Conservation (phyloP, 2,888 invertebrate genomes). For the Eucera pruinosa region DNA sequence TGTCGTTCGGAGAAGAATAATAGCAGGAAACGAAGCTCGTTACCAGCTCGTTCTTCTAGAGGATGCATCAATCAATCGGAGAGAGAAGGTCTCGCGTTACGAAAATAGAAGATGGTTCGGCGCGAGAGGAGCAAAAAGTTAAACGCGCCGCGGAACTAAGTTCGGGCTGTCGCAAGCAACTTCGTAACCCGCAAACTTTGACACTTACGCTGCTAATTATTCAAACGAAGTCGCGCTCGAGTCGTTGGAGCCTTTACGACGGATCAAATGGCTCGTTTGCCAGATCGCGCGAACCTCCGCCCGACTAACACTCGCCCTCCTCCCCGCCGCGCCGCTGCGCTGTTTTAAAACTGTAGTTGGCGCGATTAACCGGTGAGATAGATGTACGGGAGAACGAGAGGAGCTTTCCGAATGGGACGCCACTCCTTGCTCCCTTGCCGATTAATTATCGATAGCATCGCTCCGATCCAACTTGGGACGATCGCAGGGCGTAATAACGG, state of each 20-base stretch:
- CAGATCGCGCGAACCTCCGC: neutral
- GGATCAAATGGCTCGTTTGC: constrained; percentile 24
- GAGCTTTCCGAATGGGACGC: neutral
- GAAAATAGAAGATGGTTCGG: neutral
- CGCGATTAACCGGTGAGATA: too few species aligned
- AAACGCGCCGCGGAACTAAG: too few species aligned
- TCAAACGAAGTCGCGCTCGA: constrained; percentile 25
- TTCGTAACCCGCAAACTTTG: constrained; percentile 24
- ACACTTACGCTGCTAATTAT: constrained; percentile 39
- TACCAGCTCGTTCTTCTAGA: neutral
- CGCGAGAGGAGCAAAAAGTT: constrained; percentile 2
- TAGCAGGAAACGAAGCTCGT: neutral
- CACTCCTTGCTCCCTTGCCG: neutral
- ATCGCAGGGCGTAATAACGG: constrained; percentile 27
- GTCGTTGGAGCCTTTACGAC: constrained; percentile 25
- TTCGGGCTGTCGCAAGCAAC: too few species aligned
- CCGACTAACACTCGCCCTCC: too few species aligned
- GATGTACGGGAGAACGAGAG: neutral
- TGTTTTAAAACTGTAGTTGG: too few species aligned
- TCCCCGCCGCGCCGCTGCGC: too few species aligned
- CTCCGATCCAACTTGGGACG: neutral
- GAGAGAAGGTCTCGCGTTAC: neutral
- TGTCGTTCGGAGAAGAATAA: neutral
- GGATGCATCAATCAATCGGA: neutral
- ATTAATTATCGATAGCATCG: neutral